Evolutionary conservation across 2,888 invertebrate genomes (phyloP), one percentile per base, ranked within the genome.

Genomic region (Eucera pruinosa): DNA sequence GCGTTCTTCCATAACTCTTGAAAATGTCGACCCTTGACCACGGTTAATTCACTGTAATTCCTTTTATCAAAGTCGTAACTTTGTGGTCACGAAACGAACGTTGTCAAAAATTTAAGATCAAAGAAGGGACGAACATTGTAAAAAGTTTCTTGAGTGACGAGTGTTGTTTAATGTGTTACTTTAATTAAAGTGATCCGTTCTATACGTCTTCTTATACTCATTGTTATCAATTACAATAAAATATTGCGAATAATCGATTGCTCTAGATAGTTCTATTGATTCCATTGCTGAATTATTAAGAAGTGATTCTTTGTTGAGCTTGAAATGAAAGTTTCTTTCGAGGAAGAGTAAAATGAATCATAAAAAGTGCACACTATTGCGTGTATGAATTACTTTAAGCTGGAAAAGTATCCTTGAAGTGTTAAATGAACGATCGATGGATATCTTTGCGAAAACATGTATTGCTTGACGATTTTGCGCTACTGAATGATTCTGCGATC

Each of bases 1-100:
- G 57, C 67, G 78, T 61, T 77, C 77, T 66, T 76, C 74, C 65
- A 72, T 70, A 71, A 78, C 71, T 54, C 66, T 67, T 62, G 64
- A 83, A 80, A 84, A 87, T 87, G 85, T 83, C 81, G 76, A 50
- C 77, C 71, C 77, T 81, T 60, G 78, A 83, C 64, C 74, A 82
- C 76, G 82, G 75, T 58, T 86, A 67, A 83, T 48, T 67, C 54
- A 48, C 33, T 30, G 55, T 33, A 52, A 15, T 52, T 52, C 50
- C 36, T 57, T 33, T 30, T 20, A 23, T 33, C 27, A 27, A 57
- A 50, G 15, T 9, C 18, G 2, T 15, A 7, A 15, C 11, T 9
- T 20, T 20, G 18, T 9, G 25, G 15, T 25, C 50, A 4, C 15
- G n/a, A 9, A 54, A 41, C 39, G 7, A 43, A n/a, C n/a, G n/a